Evolutionary conservation across 92 coral and sea anemone genomes (phyloP), one percentile per base, ranked within the genome.

Genomic region (Blastomussa wellsi): DNA sequence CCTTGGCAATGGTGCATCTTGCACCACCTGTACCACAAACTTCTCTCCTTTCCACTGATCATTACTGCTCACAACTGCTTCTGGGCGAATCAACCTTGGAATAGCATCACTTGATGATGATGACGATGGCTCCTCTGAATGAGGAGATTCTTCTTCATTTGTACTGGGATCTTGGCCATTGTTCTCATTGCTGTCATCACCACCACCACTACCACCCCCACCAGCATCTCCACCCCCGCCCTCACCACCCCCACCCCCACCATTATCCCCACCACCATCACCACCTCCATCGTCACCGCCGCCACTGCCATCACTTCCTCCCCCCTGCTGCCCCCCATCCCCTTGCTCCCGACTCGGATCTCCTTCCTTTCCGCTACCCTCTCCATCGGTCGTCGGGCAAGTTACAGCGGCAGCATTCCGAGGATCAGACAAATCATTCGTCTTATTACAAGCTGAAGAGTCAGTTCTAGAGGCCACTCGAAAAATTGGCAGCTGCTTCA

Each of bases 81-180:
- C 83, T 35, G 83, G 88, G 17, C 88, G 88, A 31, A 89, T 55
- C 14, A 92, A 66, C 1, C 70, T 66, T 35, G 95, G 95, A 13
- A 89, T 29, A 13, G 60, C 70, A 57, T 83, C 84, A 86, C 90
- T 82, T 77, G 86, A 81, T 29, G 92, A 22, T 65, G 83, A 80
- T 17, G 74, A 62, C 10, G 83, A 36, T 19, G 79, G 84, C 5
- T 76, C 77, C 49, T 91, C 93, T 15, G 91, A 72, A 74, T 88
- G 91, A 16, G 79, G 59, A 11, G 91, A 87, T 67, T 89, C 88
- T 51, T 91, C 93, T 35, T 94, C 86, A 51, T 87, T 86, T 24
- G 82, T 72, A 55, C 86, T 79, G 38, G 88, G 93, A 49, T 89
- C 89, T 67, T 44, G 84, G 65, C 28, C 80, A 24, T 64, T 47